phyloP scores from a whole-genome alignment of 2,113 vertebrate genomes.

The Oncorhynchus gorbuscha region DNA sequence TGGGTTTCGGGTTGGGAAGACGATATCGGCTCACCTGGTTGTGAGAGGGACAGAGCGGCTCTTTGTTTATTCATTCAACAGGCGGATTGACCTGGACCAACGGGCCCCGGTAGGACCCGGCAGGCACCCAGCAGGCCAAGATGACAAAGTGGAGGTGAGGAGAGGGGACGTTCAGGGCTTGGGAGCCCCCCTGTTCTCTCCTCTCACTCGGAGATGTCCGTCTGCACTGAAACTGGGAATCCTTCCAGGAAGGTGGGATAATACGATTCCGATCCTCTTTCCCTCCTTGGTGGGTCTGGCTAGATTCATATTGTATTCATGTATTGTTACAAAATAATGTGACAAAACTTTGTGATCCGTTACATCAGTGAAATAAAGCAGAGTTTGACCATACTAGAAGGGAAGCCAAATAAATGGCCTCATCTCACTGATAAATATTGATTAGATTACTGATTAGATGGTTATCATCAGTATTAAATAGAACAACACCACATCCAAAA shows the following conservation, averaged over 20 bases:
- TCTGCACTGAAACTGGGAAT: conserved; percentile 36
- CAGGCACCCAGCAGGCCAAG: conserved; percentile 72
- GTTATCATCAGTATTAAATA: not conserved
- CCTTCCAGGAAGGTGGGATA: not conserved
- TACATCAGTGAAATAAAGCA: not conserved
- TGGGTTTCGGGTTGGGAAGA: conserved; percentile 83
- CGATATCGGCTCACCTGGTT: conserved; percentile 88
- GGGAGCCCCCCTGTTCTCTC: conserved; percentile 77
- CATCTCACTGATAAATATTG: too few relatives aligned
- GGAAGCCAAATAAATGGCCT: too few relatives aligned
- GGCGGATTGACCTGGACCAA: conserved; percentile 85
- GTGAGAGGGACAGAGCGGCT: conserved; percentile 80
- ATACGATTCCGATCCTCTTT: not conserved
- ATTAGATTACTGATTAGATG: not conserved
- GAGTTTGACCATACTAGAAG: too few relatives aligned
- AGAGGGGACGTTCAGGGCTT: conserved; percentile 40
- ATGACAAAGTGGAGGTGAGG: conserved; percentile 76
- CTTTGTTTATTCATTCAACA: conserved; percentile 92
- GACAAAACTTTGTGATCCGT: not conserved
- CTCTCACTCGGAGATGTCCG: conserved; percentile 83
- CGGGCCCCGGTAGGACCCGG: conserved; percentile 73
- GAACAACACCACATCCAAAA: not conserved
- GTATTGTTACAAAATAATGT: not conserved
- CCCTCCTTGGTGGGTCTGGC: not conserved
- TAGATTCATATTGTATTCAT: not conserved